These are phyloP conservation scores for Leptopterna dolabrata DNA, from an alignment of 2,888 invertebrate genomes.

Conservation along the genomic window DNA sequence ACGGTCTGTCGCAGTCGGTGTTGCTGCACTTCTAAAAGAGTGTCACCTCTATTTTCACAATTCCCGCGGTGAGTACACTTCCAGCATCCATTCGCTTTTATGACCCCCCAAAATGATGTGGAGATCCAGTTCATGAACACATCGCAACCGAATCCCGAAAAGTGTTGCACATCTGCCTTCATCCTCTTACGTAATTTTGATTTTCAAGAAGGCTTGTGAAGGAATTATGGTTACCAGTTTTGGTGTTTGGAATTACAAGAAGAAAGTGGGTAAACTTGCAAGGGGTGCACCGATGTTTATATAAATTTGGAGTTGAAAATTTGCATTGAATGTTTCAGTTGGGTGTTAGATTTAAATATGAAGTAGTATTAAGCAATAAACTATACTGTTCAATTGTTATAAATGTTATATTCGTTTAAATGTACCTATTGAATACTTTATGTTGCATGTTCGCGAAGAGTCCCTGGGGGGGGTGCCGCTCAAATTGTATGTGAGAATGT, in stretches of 20 bases:
- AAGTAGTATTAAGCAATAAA: background rate
- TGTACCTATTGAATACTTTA: background rate
- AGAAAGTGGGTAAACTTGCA: background rate
- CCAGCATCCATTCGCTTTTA: too few relatives aligned
- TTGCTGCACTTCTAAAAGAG: too few relatives aligned
- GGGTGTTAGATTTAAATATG: background rate
- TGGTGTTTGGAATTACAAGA: background rate
- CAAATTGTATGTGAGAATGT: too few relatives aligned
- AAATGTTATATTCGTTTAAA: background rate
- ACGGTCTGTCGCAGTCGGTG: too few relatives aligned
- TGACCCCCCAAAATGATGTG: too few relatives aligned
- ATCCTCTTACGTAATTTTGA: background rate
- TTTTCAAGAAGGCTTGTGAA: background rate
- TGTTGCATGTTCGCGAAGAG: background rate
- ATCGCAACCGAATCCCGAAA: too few relatives aligned
- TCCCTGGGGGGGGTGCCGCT: too few relatives aligned
- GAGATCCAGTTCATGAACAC: too few relatives aligned
- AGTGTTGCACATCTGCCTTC: too few relatives aligned
- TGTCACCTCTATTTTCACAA: too few relatives aligned
- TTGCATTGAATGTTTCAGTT: too few relatives aligned
- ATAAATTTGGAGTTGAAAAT: background rate
- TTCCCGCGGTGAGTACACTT: too few relatives aligned
- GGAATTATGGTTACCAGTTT: background rate
- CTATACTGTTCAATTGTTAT: background rate
- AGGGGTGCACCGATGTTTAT: background rate